Percentiles rank a stretch among this genome's conserved stretches.
phyloP scores from a whole-genome alignment of 2,888 invertebrate species.

The Icerya purchasi region DNA sequence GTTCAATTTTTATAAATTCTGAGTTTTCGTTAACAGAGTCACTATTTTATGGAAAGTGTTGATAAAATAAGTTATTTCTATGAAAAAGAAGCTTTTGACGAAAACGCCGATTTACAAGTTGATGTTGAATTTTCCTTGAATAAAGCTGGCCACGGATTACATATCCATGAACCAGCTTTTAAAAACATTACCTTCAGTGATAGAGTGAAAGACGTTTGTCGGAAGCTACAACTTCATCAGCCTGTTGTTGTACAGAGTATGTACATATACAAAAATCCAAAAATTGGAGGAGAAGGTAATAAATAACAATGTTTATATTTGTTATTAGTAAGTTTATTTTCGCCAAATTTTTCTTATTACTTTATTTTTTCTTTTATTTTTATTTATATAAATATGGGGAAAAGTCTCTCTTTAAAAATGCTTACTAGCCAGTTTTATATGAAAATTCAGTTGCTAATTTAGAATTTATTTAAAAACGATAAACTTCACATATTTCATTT shows the following conservation, averaged over 20 bases:
- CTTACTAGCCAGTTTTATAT: no score
- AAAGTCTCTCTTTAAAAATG: no score
- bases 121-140: constrained; percentile 44
- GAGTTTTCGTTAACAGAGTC: constrained; percentile 36
- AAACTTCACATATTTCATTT: no score
- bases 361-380: neutral
- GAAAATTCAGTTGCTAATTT: no score
- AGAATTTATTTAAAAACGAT: no score
- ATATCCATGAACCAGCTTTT: constrained; percentile 58
- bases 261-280: constrained; percentile 94
- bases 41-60: constrained; percentile 75
- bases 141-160: constrained; percentile 78
- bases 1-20: no score
- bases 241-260: constrained; percentile 87
- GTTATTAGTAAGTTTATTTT: neutral
- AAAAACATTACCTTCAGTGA: constrained; percentile 62
- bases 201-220: constrained; percentile 53
- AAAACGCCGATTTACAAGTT: constrained; percentile 48
- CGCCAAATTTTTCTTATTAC: neutral
- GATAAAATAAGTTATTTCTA: constrained; percentile 84
- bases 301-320: neutral
- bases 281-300: constrained; percentile 67
- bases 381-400: no score
- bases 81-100: constrained; percentile 57
- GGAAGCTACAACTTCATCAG: constrained; percentile 45